These are phyloP conservation scores for Microcaecilia unicolor DNA, from an alignment of 2,797 vertebrate species.

Conservation along the genomic window DNA sequence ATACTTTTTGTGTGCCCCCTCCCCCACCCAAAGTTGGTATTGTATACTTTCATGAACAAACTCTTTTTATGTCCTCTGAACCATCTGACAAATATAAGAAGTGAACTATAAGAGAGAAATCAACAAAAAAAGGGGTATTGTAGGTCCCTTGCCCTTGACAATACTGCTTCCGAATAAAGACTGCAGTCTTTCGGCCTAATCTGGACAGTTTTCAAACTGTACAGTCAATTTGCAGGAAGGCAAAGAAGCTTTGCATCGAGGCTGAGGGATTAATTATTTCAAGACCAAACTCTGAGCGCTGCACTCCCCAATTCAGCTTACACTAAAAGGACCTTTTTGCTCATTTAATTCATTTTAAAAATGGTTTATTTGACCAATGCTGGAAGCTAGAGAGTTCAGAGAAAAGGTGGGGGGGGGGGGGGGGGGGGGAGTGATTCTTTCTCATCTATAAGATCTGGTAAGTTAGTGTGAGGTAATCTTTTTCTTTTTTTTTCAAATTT, in stretches of 20 bases:
- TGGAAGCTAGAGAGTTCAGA: constrained; percentile 6
- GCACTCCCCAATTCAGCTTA: constrained; percentile 7
- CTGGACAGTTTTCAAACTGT: constrained; percentile 13
- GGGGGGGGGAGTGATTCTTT: constrained; percentile 7
- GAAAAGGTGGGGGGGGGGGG: constrained; percentile 14
- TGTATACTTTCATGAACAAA: constrained; percentile 7
- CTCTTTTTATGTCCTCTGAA: constrained; percentile 13
- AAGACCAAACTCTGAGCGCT: constrained; percentile 4
- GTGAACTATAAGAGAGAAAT: constrained; percentile 26
- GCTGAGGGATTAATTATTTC: constrained; percentile 21
- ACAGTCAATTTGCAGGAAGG: constrained; percentile 10
- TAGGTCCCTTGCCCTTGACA: constrained; percentile 18
- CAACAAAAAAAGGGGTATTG: too few species aligned
- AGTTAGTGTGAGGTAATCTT: too few species aligned
- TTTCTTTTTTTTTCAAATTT: too few species aligned
- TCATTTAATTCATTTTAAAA: not conserved
- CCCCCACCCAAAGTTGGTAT: constrained; percentile 9
- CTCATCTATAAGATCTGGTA: too few species aligned
- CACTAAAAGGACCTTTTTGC: not conserved
- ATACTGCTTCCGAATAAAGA: constrained; percentile 22
- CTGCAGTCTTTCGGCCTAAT: constrained; percentile 4
- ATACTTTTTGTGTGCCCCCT: constrained; percentile 2
- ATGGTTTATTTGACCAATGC: constrained; percentile 7
- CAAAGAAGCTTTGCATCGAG: constrained; percentile 8
- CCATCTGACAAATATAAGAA: constrained; percentile 30